Evolutionary conservation across 2,113 vertebrate genomes (phyloP), one percentile per base, ranked within the genome.

Genomic region (Romanogobio albipinnatus): DNA sequence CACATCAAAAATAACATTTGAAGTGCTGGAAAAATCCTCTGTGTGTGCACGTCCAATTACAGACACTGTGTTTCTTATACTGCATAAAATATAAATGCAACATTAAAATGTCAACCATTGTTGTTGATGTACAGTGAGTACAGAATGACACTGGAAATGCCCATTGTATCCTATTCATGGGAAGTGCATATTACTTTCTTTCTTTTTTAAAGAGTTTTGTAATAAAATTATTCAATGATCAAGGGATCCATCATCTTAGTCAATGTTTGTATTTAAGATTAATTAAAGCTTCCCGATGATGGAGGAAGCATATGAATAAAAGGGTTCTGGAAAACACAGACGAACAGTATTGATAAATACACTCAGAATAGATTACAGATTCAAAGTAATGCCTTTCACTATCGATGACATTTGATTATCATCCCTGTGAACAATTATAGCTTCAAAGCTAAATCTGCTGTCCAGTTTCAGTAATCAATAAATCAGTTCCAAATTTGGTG

Each of bases 401-500:
- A 26, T 43, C 36, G 13, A 9, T 36, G 49, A 9, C 71, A 43
- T 15, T 36, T 43, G 58, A 47, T 64, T 64, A 62, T 15, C 39
- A 15, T 36, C 45, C n/a, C 78, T 81, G 77, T 51, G 45, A 47
- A 29, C 43, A 66, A 81, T 66, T 66, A 66, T 33, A 81, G 24
- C 61, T 81, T 81, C 79, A 81, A 81, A 81, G 79, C 45, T 68
- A 68, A 66, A 51, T 81, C 45, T 66, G 24, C n/a, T 51, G 24
- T 66, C 36, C n/a, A 47, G n/a, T 62, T 79, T 29, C 45, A 51
- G 62, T 36, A 49, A 66, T 66, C 61, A 51, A 81, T 81, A 29
- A 64, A 80, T 81, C 26, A 66, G 43, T 11, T 33, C 61, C 24
- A 19, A 66, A 51, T 51, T 33, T 61, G 13, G 59, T 4, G 61